phyloP scores from a whole-genome alignment of 2,888 invertebrate genomes.

The Venusia cambrica region DNA sequence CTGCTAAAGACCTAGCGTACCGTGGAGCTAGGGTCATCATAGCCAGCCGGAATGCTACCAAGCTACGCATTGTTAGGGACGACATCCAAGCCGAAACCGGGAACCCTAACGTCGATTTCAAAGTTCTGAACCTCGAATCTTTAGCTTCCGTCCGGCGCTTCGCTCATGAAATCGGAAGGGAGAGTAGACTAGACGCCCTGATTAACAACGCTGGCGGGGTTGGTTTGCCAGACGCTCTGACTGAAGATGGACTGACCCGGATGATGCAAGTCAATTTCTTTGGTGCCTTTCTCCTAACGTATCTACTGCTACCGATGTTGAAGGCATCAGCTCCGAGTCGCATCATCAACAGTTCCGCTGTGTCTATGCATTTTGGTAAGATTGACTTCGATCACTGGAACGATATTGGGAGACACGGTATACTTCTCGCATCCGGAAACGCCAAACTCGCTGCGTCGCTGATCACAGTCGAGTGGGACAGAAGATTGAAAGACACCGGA shows the following conservation, averaged over 20 bases:
- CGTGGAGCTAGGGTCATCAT: conserved; percentile 85
- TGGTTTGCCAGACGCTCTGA: conserved; percentile 60
- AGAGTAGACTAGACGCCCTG: conserved; percentile 79
- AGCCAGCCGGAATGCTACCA: conserved; percentile 81
- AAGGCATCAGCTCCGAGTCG: conserved; percentile 80
- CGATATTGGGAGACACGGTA: conserved; percentile 51
- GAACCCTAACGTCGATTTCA: conserved; percentile 85
- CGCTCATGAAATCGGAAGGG: conserved; percentile 79
- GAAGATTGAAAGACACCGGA: conserved; percentile 73
- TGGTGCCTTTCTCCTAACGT: conserved; percentile 86
- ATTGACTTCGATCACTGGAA: conserved; percentile 65
- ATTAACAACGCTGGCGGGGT: conserved; percentile 83
- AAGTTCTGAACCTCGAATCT: conserved; percentile 72
- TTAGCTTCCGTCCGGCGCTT: conserved; percentile 80
- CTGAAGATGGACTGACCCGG: conserved; percentile 83
- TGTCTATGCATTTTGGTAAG: conserved; percentile 74
- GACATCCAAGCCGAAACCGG: conserved; percentile 85
- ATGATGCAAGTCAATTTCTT: conserved; percentile 87
- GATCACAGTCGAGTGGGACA: conserved; percentile 81
- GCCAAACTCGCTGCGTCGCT: conserved; percentile 83
- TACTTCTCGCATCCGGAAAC: conserved; percentile 49
- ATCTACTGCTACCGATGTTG: conserved; percentile 79
- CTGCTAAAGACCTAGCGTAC: conserved; percentile 84
- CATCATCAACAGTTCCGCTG: conserved; percentile 82
- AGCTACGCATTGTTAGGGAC: conserved; percentile 84